These are phyloP conservation scores for Lemur catta DNA, from an alignment of 2,797 vertebrate species.

Conservation along the genomic window DNA sequence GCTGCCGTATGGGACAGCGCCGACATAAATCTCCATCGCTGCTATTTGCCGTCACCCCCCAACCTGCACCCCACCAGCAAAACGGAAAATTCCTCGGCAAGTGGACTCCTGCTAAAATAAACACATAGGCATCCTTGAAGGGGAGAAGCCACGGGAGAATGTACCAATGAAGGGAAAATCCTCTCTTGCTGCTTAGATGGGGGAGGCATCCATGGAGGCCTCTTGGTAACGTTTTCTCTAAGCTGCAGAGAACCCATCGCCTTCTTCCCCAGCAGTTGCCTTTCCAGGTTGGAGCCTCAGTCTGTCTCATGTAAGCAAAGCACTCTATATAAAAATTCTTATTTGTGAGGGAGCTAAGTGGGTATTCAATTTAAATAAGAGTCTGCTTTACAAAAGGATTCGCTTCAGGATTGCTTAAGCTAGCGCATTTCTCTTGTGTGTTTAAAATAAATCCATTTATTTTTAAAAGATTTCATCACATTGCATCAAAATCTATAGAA, in stretches of 20 bases:
- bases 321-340: neutral
- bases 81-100: neutral
- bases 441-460: conserved; percentile 37
- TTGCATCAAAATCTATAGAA: neutral
- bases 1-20: neutral
- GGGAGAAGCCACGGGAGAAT: too few relatives aligned
- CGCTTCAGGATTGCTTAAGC: conserved; percentile 3
- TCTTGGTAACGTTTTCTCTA: neutral
- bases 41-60: neutral
- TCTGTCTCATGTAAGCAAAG: neutral
- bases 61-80: rapidly evolving
- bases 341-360: conserved; percentile 19
- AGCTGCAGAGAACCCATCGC: neutral
- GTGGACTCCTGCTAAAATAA: neutral
- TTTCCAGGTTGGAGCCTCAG: neutral
- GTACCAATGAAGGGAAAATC: neutral
- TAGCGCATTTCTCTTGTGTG: neutral
- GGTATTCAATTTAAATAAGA: neutral
- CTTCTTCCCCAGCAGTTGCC: neutral
- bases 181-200: neutral
- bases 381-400: conserved; percentile 13
- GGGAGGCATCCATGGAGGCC: neutral
- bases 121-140: neutral
- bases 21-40: neutral
- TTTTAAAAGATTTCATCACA: conserved; percentile 51